A percentile compares a stretch with the other conserved stretches of the same genome.
phyloP scores from a whole-genome alignment of 2,797 vertebrate species.

The Hippoglossus hippoglossus region DNA sequence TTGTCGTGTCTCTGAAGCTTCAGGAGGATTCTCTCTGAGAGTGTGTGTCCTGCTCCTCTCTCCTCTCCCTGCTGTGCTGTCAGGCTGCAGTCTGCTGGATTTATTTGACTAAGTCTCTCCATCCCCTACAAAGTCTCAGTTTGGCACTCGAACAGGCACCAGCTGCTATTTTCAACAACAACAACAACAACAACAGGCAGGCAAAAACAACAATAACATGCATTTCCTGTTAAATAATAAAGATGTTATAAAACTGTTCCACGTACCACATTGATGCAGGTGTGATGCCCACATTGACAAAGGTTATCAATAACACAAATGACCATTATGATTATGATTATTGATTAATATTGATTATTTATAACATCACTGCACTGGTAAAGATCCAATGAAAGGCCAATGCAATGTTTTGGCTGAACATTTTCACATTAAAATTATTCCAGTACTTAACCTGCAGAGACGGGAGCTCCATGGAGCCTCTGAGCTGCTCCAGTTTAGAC shows the following conservation, averaged over 20 bases:
- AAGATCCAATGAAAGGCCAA: too few species aligned
- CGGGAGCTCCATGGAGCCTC: too few species aligned
- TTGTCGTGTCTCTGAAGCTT: conserved; percentile 23
- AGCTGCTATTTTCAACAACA: conserved; percentile 13
- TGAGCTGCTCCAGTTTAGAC: too few species aligned
- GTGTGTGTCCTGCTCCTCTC: conserved; percentile 18
- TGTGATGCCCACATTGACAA: background rate
- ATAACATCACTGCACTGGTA: too few species aligned
- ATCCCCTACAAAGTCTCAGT: conserved; percentile 55
- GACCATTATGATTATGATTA: too few species aligned
- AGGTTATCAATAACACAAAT: background rate
- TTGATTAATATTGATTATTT: too few species aligned
- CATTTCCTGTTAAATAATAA: background rate
- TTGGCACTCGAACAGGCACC: conserved; percentile 40
- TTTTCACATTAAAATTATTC: too few species aligned
- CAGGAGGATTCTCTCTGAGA: conserved; percentile 20
- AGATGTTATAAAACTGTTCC: background rate
- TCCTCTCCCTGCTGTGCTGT: conserved; percentile 51
- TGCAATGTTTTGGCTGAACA: too few species aligned
- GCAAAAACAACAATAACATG: background rate
- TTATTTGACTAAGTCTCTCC: conserved; percentile 75
- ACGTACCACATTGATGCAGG: too few species aligned
- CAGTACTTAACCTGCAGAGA: too few species aligned
- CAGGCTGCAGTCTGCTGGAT: conserved; percentile 66
- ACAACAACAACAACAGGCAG: background rate